These are phyloP conservation scores for Bombylius discolor DNA, from an alignment of 2,888 invertebrate species.

Conservation along the genomic window DNA sequence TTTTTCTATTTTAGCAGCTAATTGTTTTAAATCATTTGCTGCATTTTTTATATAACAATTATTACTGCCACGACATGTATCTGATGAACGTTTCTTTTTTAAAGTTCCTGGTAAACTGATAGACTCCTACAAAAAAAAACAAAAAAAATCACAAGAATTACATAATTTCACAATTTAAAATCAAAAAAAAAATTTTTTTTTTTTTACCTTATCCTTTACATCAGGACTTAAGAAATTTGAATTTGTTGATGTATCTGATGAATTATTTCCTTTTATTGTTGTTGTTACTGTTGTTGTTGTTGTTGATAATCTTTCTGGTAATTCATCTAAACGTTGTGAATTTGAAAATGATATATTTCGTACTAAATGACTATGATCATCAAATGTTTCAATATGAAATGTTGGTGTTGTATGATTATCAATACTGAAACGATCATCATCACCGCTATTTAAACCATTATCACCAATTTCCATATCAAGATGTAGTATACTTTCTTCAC, in stretches of 20 bases:
- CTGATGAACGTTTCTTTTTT: constrained; percentile 27
- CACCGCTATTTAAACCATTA: constrained; percentile 4
- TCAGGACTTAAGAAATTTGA: constrained; percentile 1
- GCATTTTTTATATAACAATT: constrained; percentile 18
- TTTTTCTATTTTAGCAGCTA: constrained; percentile 8
- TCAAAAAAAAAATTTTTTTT: background rate
- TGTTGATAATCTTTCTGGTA: constrained; percentile 26
- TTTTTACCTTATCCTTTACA: constrained; percentile 1
- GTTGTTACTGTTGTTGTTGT: background rate
- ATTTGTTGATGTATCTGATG: background rate
- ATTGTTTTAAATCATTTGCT: constrained; percentile 6
- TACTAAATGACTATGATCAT: background rate
- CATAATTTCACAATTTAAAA: no score
- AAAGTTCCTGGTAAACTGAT: constrained; percentile 17
- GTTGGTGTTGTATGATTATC: constrained; percentile 17
- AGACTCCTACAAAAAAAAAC: constrained; percentile 11
- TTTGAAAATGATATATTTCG: constrained; percentile 5
- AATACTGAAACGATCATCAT: constrained; percentile 28
- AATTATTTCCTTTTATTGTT: no score
- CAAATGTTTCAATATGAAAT: constrained; percentile 4
- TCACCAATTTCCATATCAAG: constrained; percentile 41
- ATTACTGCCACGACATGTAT: constrained; percentile 28
- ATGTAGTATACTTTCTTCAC: constrained; percentile 72
- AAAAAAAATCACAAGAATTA: constrained; percentile 2
- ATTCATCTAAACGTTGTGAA: constrained; percentile 1